These are phyloP conservation scores for Zaprionus lachaisei DNA, from an alignment of 1,140 invertebrate species.

Conservation along the genomic window DNA sequence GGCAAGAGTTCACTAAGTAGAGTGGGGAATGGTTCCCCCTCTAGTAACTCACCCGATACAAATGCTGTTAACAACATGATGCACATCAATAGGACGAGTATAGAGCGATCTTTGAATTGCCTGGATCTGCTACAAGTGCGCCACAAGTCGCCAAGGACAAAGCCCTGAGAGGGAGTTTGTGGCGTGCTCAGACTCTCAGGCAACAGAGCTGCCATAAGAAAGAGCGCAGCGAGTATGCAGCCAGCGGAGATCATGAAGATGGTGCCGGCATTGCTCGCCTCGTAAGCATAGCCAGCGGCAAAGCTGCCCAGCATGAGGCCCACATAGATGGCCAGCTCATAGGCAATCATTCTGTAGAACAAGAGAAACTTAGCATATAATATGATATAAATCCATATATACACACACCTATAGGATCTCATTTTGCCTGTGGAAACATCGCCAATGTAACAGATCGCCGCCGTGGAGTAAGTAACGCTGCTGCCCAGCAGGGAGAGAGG, in stretches of 20 bases:
- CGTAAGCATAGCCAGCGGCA: conserved; percentile 83
- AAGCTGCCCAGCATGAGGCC: conserved; percentile 87
- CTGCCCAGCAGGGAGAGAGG: conserved; percentile 86
- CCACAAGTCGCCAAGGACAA: conserved; percentile 86
- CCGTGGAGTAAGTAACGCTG: conserved; percentile 86
- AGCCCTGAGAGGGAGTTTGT: background rate
- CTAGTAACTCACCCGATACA: conserved; percentile 46
- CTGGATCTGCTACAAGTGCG: conserved; percentile 86
- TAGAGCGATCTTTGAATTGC: conserved; percentile 86
- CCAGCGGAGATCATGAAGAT: conserved; percentile 63
- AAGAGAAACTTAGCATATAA: background rate
- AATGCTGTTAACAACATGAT: conserved; percentile 86
- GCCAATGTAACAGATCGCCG: conserved; percentile 87
- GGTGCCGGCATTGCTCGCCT: conserved; percentile 55
- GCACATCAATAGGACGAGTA: conserved; percentile 86
- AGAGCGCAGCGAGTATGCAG: conserved; percentile 51
- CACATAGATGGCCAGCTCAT: conserved; percentile 86
- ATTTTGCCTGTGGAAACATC: conserved; percentile 87
- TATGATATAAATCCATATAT: background rate
- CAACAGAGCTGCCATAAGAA: conserved; percentile 55
- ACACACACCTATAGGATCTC: conserved; percentile 84
- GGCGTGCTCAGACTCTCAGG: conserved; percentile 61
- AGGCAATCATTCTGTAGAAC: conserved; percentile 86
- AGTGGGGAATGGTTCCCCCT: background rate
- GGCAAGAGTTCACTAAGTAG: background rate